Conservation (phyloP, 2,797 vertebrate species). For the Sebastes glaucus region DNA sequence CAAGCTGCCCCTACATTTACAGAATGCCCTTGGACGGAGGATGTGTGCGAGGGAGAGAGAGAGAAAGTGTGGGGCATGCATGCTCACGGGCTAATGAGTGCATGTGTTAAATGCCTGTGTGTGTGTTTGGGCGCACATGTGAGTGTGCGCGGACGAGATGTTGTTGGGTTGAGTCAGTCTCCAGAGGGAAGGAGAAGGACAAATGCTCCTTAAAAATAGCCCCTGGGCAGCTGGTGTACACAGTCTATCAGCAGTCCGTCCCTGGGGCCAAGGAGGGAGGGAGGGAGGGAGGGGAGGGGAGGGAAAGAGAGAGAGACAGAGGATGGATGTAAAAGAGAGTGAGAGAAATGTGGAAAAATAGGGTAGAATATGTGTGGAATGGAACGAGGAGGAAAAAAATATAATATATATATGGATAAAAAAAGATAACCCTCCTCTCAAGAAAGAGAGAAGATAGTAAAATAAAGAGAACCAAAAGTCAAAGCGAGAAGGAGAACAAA, state of each 20-base stretch:
- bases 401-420: slow-evolving; percentile 16
- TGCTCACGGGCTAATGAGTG: slow-evolving; percentile 83
- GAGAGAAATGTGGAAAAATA: slow-evolving; percentile 71
- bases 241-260: slow-evolving; percentile 85
- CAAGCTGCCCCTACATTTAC: slow-evolving; percentile 81
- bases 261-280: slow-evolving; percentile 75
- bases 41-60: slow-evolving; percentile 69
- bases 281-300: slow-evolving; percentile 23
- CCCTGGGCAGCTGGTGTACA: slow-evolving; percentile 85
- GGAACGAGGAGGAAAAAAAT: slow-evolving; percentile 30
- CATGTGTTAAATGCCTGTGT: slow-evolving; percentile 80
- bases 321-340: slow-evolving; percentile 66
- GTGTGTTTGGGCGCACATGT: slow-evolving; percentile 70
- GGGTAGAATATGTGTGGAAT: slow-evolving; percentile 55
- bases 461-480: slow-evolving; percentile 39
- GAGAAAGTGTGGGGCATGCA: slow-evolving; percentile 74
- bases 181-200: slow-evolving; percentile 83
- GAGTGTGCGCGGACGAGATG: slow-evolving; percentile 72
- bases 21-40: slow-evolving; percentile 81
- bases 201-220: slow-evolving; percentile 89
- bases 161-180: slow-evolving; percentile 84
- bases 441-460: slow-evolving; percentile 22
- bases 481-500: slow-evolving; percentile 58
- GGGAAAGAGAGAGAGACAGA: slow-evolving; percentile 9
- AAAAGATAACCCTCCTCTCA: slow-evolving; percentile 37